phyloP scores from a whole-genome alignment of 2,888 invertebrate species.

The Eilema griseolum region DNA sequence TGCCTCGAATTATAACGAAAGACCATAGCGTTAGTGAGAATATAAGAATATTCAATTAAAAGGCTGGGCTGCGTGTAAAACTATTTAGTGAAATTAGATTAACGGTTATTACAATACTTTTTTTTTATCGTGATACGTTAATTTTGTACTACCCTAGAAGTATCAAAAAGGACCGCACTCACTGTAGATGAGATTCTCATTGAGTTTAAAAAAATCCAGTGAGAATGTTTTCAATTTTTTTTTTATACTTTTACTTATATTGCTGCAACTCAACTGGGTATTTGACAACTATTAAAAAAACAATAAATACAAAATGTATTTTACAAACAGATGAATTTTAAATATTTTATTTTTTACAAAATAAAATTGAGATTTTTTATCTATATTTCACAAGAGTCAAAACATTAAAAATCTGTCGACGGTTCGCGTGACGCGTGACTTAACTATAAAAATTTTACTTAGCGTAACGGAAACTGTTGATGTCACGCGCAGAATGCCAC shows the following conservation, averaged over 20 bases:
- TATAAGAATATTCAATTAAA: slow-evolving; percentile 47
- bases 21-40: slow-evolving; percentile 37
- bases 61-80: slow-evolving; percentile 80
- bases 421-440: too few species aligned
- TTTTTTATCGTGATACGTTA: not conserved
- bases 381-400: too few species aligned
- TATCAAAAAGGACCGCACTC: not conserved
- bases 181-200: slow-evolving; percentile 28
- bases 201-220: not conserved
- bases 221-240: not conserved
- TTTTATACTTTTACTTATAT: not conserved
- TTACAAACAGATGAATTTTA: too few species aligned
- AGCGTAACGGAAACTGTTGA: too few species aligned
- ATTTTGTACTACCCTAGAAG: not conserved
- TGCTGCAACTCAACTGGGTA: too few species aligned
- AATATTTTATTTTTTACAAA: too few species aligned
- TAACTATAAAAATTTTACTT: too few species aligned
- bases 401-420: too few species aligned
- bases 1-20: slow-evolving; percentile 37
- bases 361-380: too few species aligned
- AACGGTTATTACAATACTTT: slow-evolving; percentile 25
- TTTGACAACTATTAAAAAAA: too few species aligned
- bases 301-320: too few species aligned
- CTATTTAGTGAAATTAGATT: slow-evolving; percentile 41
- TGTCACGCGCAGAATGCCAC: too few species aligned